Conservation (phyloP, 2,888 invertebrate genomes). For the Danaus chrysippus region DNA sequence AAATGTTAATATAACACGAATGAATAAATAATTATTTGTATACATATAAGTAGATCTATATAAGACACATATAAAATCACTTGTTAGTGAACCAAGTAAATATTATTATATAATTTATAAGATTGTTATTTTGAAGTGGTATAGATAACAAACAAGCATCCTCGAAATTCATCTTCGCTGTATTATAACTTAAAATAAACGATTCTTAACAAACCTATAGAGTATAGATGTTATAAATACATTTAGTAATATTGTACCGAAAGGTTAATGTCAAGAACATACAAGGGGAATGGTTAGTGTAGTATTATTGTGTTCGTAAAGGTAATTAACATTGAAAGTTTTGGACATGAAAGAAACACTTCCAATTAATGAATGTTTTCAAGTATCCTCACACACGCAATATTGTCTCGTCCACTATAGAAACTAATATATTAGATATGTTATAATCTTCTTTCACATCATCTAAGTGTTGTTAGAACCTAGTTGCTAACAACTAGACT, state of each 20-base stretch:
- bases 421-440: neutral
- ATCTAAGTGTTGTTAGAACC: too few relatives aligned
- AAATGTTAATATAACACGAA: slow-evolving; percentile 14
- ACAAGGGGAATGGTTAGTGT: slow-evolving; percentile 28
- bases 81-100: too few relatives aligned
- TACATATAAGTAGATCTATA: neutral
- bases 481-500: too few relatives aligned
- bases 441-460: too few relatives aligned
- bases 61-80: neutral
- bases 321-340: slow-evolving; percentile 60
- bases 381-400: slow-evolving; percentile 58
- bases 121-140: neutral
- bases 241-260: slow-evolving; percentile 24
- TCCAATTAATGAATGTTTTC: slow-evolving; percentile 62
- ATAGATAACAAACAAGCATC: neutral
- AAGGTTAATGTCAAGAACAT: slow-evolving; percentile 26
- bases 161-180: neutral
- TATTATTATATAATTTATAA: too few relatives aligned
- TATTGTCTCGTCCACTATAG: slow-evolving; percentile 23
- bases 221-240: neutral
- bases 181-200: slow-evolving; percentile 19
- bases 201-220: neutral
- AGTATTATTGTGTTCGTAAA: slow-evolving; percentile 52
- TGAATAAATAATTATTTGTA: slow-evolving; percentile 8
- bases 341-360: slow-evolving; percentile 48